phyloP scores from a whole-genome alignment of 2,888 invertebrate genomes.

The Serripes groenlandicus region DNA sequence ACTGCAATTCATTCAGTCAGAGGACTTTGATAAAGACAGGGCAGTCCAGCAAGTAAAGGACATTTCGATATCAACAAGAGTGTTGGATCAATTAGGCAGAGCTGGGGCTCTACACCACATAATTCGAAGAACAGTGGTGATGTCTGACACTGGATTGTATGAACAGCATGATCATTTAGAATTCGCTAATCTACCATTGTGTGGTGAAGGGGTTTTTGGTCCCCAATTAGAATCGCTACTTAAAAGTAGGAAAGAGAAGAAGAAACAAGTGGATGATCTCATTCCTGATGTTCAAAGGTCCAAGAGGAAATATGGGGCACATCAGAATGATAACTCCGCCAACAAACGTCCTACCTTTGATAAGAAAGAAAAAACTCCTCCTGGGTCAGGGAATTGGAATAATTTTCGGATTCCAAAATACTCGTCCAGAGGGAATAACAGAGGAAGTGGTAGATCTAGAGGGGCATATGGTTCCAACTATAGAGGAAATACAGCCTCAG shows the following conservation, averaged over 20 bases:
- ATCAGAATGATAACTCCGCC: no score
- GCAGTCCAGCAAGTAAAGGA: slow-evolving; percentile 33
- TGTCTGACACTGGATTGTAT: slow-evolving; percentile 45
- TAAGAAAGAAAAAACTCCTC: background rate
- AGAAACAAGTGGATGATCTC: slow-evolving; percentile 21
- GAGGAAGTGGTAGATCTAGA: background rate
- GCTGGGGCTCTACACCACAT: slow-evolving; percentile 50
- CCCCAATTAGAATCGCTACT: background rate
- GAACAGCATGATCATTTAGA: slow-evolving; percentile 17
- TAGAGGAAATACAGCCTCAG: no score
- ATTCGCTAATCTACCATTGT: slow-evolving; percentile 31
- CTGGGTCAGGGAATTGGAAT: slow-evolving; percentile 13
- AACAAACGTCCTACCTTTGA: no score
- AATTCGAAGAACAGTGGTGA: slow-evolving; percentile 19
- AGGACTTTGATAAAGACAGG: slow-evolving; percentile 1
- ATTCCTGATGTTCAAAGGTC: slow-evolving; percentile 14
- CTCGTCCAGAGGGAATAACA: background rate
- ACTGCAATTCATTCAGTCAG: slow-evolving; percentile 8
- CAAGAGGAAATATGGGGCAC: no score
- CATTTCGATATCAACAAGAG: slow-evolving; percentile 53
- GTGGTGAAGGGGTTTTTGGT: slow-evolving; percentile 26
- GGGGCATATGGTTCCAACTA: background rate
- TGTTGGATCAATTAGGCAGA: slow-evolving; percentile 49
- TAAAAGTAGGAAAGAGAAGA: slow-evolving; percentile 23
- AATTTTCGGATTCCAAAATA: slow-evolving; percentile 30